These are phyloP conservation scores for Megastigmus dorsalis DNA, from an alignment of 2,888 invertebrate genomes.

Conservation along the genomic window DNA sequence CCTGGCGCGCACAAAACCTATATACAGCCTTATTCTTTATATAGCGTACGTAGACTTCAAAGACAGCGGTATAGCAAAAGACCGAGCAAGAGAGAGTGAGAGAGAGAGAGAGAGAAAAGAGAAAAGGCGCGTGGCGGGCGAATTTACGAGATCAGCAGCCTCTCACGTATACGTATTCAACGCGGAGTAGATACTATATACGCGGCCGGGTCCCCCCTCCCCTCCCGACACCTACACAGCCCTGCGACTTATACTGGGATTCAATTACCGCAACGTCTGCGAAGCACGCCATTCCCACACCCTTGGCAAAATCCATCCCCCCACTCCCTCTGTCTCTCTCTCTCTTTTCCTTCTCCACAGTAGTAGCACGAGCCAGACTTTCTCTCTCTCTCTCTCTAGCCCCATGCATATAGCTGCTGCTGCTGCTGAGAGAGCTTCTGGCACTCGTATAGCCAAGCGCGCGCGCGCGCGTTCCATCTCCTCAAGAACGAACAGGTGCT, in stretches of 20 bases:
- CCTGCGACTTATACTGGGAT: conserved; percentile 68
- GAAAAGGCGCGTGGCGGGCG: conserved; percentile 25
- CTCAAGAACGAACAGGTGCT: conserved; percentile 72
- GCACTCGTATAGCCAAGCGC: no score
- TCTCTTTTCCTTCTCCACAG: no score
- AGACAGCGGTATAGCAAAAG: background rate
- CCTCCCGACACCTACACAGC: conserved; percentile 26
- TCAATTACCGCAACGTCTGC: conserved; percentile 75
- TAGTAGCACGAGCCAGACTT: no score
- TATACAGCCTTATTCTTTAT: conserved; percentile 15
- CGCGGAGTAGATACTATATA: conserved; percentile 9
- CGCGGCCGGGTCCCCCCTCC: no score
- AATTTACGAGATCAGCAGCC: conserved; percentile 51
- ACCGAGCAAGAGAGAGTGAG: background rate
- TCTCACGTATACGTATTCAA: conserved; percentile 44
- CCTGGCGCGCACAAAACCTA: conserved; percentile 15
- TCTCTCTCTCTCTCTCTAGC: conserved; percentile 1
- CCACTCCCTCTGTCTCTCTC: conserved; percentile 34
- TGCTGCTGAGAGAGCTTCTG: conserved; percentile 56
- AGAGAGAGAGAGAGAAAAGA: conserved; percentile 17
- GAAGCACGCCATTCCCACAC: conserved; percentile 71
- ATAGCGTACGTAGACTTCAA: conserved; percentile 36
- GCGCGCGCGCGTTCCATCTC: conserved; percentile 67
- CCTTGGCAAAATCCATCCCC: conserved; percentile 57
- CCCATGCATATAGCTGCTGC: no score